These are phyloP conservation scores for Erythrocercus mccallii DNA, from an alignment of 2,113 vertebrate species.

Conservation along the genomic window DNA sequence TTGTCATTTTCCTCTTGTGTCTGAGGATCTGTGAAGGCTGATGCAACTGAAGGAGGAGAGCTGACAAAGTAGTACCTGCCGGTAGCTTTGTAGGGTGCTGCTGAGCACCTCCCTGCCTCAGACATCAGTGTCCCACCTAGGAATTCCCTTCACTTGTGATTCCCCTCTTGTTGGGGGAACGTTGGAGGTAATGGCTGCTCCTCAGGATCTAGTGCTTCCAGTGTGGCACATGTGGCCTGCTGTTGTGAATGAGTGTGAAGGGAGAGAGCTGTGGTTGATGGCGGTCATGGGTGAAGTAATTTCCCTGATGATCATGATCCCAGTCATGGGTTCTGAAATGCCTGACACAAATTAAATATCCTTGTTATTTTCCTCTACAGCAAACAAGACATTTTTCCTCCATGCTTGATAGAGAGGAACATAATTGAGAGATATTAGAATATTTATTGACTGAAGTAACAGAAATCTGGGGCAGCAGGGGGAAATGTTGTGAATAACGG, in stretches of 20 bases:
- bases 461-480: fast-evolving
- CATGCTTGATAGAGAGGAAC: background rate
- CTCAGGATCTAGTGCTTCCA: background rate
- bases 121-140: background rate
- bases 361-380: background rate
- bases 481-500: background rate
- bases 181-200: background rate
- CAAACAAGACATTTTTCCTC: background rate
- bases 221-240: background rate
- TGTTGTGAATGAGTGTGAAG: background rate
- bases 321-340: background rate
- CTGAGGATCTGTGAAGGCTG: background rate
- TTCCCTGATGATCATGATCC: background rate
- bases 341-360: background rate
- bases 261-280: background rate
- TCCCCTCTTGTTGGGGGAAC: background rate
- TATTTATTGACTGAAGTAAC: background rate
- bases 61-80: background rate
- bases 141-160: background rate
- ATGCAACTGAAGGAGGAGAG: background rate
- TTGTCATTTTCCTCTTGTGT: background rate
- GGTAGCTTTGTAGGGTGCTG: background rate
- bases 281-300: background rate
- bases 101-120: background rate
- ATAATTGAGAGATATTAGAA: background rate